Conservation (phyloP, 2,113 vertebrate species). For the Daphoenositta chrysoptera region DNA sequence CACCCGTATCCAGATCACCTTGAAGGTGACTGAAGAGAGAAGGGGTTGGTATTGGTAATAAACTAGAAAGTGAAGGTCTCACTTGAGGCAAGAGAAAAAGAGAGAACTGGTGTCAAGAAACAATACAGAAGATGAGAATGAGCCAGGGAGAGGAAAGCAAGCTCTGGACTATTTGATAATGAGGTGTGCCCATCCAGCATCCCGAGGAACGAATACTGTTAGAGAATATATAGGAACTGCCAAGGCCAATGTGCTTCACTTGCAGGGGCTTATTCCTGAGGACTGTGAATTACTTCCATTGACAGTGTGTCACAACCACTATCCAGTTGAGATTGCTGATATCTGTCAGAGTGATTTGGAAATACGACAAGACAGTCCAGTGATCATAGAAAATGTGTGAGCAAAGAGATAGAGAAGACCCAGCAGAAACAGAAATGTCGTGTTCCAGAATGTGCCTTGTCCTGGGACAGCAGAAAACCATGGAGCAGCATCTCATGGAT, state of each 20-base stretch:
- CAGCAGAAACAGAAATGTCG: background rate
- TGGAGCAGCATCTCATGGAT: background rate
- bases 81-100: background rate
- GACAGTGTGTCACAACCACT: background rate
- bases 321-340: background rate
- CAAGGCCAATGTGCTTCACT: background rate
- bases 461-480: background rate
- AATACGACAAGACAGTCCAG: background rate
- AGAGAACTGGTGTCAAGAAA: background rate
- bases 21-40: background rate
- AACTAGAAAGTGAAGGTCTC: background rate
- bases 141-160: background rate
- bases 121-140: background rate
- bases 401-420: background rate
- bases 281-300: background rate
- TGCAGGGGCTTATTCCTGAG: background rate
- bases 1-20: background rate
- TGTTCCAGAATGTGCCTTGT: background rate
- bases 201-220: rapidly evolving
- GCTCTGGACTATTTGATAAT: background rate
- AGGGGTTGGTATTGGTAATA: background rate
- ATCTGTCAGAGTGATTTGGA: background rate
- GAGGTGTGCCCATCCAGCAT: rapidly evolving
- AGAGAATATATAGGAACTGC: background rate
- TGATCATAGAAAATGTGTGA: background rate